Evolutionary conservation across 2,113 vertebrate species (phyloP).

Genomic region (Limnothrissa miodon): DNA sequence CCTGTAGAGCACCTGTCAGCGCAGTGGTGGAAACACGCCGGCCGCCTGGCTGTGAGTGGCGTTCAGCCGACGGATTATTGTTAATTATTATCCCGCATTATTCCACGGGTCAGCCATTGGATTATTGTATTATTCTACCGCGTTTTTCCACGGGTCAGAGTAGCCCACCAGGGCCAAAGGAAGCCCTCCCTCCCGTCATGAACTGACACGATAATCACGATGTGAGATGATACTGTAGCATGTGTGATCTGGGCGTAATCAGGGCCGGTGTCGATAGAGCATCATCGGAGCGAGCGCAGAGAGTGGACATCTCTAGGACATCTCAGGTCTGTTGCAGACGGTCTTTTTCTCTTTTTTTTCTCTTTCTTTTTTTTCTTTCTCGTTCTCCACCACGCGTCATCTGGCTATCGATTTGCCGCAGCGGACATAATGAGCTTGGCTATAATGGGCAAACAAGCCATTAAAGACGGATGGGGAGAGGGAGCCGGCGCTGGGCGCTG

Average conservation of each 20-base stretch:
- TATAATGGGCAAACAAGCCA: slow-evolving; percentile 18
- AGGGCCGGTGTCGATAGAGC: neutral
- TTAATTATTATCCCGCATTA: neutral
- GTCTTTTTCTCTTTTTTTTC: neutral
- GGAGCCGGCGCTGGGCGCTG: neutral
- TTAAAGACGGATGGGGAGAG: neutral
- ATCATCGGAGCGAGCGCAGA: neutral
- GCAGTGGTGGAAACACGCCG: no score
- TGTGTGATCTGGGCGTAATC: neutral
- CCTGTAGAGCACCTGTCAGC: neutral
- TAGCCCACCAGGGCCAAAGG: neutral
- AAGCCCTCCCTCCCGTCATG: neutral
- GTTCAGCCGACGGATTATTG: no score
- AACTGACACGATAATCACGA: neutral
- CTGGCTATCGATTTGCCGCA: neutral
- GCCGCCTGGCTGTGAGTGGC: no score
- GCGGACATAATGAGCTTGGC: slow-evolving; percentile 9
- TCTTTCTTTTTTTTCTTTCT: neutral
- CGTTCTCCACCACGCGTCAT: neutral
- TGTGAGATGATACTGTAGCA: neutral
- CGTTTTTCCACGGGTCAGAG: neutral
- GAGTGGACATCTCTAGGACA: neutral
- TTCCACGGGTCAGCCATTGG: neutral
- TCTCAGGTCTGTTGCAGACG: neutral
- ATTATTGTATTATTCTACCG: neutral